Evolutionary conservation across 2,888 invertebrate species (phyloP).

Genomic region (Polydrusus tereticollis): DNA sequence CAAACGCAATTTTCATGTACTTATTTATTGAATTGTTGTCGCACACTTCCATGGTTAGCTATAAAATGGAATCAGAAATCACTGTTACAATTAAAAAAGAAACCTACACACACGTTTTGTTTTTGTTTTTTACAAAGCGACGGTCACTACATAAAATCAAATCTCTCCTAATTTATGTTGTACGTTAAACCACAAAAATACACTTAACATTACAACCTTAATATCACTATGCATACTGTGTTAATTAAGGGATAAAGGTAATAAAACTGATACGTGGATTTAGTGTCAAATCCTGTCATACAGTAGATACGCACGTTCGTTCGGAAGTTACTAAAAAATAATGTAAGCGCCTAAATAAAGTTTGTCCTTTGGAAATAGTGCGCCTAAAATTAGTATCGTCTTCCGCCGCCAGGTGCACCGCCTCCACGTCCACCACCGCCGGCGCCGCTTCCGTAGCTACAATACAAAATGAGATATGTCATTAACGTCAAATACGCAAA

Average conservation of each 20-base stretch:
- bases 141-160: conserved; percentile 21
- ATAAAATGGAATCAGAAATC: conserved; percentile 13
- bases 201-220: conserved; percentile 22
- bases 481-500: conserved; percentile 26
- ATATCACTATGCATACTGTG: conserved; percentile 14
- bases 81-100: conserved; percentile 19
- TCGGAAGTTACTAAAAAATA: conserved; percentile 2
- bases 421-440: conserved; percentile 51
- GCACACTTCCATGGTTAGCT: conserved; percentile 3
- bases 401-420: conserved; percentile 40
- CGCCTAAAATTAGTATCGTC: conserved; percentile 46
- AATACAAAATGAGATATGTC: conserved; percentile 45
- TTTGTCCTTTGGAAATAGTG: conserved; percentile 17
- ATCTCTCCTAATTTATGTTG: conserved; percentile 5
- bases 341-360: conserved; percentile 6
- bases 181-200: conserved; percentile 18
- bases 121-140: conserved; percentile 3
- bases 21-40: conserved; percentile 7
- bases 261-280: neutral
- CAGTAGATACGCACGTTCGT: neutral
- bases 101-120: conserved; percentile 10
- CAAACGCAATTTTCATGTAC: conserved; percentile 9
- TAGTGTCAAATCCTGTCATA: neutral
- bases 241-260: conserved; percentile 1
- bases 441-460: conserved; percentile 54